These are phyloP conservation scores for Zalophus californianus DNA, from an alignment of 2,797 vertebrate genomes.

Conservation along the genomic window DNA sequence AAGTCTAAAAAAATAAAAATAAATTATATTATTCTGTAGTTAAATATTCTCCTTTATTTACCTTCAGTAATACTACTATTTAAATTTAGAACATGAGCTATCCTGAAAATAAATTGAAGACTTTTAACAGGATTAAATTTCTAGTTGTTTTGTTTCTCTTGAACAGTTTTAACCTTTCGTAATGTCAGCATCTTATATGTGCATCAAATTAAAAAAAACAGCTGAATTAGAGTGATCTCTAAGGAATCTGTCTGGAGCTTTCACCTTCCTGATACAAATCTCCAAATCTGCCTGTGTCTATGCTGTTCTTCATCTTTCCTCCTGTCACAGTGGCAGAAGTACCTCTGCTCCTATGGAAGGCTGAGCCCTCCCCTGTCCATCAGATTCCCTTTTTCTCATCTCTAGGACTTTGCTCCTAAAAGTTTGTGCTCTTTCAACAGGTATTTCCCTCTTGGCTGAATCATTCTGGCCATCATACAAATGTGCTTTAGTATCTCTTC, in stretches of 20 bases:
- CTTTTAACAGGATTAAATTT: slow-evolving; percentile 14
- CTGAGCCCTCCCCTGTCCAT: not conserved
- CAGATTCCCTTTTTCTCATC: not conserved
- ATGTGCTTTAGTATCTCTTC: not conserved
- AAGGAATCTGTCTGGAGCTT: not conserved
- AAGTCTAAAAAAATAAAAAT: too few relatives aligned
- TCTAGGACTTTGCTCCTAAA: not conserved
- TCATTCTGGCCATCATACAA: not conserved
- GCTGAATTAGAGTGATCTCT: not conserved
- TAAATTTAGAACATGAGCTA: slow-evolving; percentile 27
- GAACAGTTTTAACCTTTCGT: not conserved
- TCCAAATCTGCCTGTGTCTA: not conserved
- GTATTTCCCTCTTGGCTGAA: not conserved
- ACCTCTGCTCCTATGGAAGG: not conserved
- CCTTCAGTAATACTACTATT: not conserved
- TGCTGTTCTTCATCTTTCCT: not conserved
- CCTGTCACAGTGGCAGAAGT: not conserved
- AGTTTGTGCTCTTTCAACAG: not conserved
- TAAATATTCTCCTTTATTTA: slow-evolving; percentile 34
- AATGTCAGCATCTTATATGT: not conserved
- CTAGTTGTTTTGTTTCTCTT: slow-evolving; percentile 19
- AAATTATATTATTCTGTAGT: not conserved
- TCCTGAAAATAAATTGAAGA: slow-evolving; percentile 7
- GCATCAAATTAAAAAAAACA: not conserved
- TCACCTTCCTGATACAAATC: not conserved